Evolutionary conservation across 53 echinoderm and acorn worm species (phyloP).

Genomic region (Holothuria scabra): DNA sequence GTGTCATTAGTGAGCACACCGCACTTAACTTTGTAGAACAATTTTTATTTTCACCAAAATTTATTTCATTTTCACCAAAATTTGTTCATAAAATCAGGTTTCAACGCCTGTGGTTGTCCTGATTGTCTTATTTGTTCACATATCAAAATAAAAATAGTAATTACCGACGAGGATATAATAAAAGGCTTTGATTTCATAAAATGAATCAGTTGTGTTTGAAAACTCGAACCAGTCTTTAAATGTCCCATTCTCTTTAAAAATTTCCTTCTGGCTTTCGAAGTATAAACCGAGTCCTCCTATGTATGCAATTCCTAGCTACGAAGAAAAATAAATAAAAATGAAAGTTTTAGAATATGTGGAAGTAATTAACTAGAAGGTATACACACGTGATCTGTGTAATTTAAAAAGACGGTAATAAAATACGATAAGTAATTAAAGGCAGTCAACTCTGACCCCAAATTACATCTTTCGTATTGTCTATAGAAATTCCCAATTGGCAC

Average conservation of each 20-base stretch:
- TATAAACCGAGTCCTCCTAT: conserved; percentile 17
- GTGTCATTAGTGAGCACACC: not conserved
- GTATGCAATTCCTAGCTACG: conserved; percentile 43
- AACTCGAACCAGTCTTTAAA: conserved; percentile 39
- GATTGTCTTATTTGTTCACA: no score
- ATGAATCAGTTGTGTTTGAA: conserved; percentile 46
- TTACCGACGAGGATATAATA: conserved; percentile 11
- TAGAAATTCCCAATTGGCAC: no score
- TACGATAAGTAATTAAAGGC: no score
- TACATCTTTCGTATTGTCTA: no score
- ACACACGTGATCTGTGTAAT: not conserved
- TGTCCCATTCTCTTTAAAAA: conserved; percentile 36
- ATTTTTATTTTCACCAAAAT: not conserved
- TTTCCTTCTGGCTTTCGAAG: not conserved
- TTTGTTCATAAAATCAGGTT: no score
- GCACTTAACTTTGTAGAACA: not conserved
- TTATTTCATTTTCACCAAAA: no score
- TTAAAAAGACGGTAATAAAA: no score
- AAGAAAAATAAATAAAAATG: not conserved
- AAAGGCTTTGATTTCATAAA: conserved; percentile 43
- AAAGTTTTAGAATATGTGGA: not conserved
- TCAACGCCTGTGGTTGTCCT: no score
- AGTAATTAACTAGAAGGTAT: not conserved
- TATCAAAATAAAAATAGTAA: no score
- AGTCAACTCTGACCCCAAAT: no score